Conservation (phyloP, 2,888 invertebrate genomes). For the Caenorhabditis sp. region DNA sequence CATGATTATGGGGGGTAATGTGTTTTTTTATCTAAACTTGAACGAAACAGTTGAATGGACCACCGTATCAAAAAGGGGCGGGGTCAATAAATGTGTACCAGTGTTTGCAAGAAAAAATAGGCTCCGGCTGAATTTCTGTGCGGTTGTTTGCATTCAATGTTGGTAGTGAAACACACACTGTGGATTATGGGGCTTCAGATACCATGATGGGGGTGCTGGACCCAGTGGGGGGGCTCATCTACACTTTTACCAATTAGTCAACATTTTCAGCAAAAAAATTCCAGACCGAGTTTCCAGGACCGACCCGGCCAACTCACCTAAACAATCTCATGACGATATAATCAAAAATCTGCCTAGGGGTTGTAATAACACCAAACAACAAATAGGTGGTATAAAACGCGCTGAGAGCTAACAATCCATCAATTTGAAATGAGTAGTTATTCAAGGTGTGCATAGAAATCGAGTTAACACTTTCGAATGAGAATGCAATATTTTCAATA, state of each 20-base stretch:
- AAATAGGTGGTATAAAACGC: slow-evolving; percentile 59
- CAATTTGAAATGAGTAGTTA: slow-evolving; percentile 54
- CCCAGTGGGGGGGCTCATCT: too few relatives aligned
- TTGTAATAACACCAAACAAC: slow-evolving; percentile 37
- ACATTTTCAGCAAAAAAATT: too few relatives aligned
- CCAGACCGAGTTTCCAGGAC: neutral
- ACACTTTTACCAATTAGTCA: too few relatives aligned
- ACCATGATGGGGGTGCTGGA: too few relatives aligned
- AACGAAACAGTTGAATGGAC: too few relatives aligned
- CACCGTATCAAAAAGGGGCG: too few relatives aligned
- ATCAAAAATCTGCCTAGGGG: slow-evolving; percentile 16
- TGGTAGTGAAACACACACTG: neutral
- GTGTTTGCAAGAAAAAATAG: slow-evolving; percentile 3
- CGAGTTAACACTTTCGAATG: slow-evolving; percentile 55
- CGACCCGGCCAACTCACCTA: slow-evolving; percentile 11
- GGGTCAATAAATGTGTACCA: too few relatives aligned
- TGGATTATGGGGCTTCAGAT: too few relatives aligned
- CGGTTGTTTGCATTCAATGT: too few relatives aligned
- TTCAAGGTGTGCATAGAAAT: slow-evolving; percentile 59
- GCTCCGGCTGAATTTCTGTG: too few relatives aligned
- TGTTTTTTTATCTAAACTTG: too few relatives aligned
- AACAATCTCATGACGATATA: slow-evolving; percentile 36
- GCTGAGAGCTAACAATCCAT: slow-evolving; percentile 62
- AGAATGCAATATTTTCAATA: slow-evolving; percentile 67
- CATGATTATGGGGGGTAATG: too few relatives aligned